A percentile compares a stretch with the other conserved stretches of the same genome.
phyloP scores from a whole-genome alignment of 1,140 invertebrate species.

The Drosophila santomea region DNA sequence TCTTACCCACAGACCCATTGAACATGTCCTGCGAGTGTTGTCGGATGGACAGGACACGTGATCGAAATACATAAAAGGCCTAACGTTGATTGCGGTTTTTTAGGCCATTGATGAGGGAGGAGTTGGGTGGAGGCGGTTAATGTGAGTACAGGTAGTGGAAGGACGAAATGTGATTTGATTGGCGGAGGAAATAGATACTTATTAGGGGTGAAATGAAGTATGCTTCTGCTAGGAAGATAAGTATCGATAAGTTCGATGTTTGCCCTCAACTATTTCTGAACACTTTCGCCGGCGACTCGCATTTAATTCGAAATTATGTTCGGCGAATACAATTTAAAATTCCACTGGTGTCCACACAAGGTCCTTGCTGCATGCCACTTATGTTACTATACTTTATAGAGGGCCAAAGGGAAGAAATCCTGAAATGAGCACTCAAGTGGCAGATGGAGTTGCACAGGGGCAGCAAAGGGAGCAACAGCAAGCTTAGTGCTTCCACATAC shows the following conservation, averaged over 20 bases:
- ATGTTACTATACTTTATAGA: constrained; percentile 11
- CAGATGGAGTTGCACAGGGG: constrained; percentile 35
- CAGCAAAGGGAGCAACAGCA: constrained; percentile 30
- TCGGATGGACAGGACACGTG: constrained; percentile 47
- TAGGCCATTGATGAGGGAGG: constrained; percentile 19
- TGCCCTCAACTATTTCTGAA: constrained; percentile 2
- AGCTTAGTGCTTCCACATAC: constrained; percentile 25
- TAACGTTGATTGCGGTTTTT: constrained; percentile 73
- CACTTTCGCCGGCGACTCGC: constrained; percentile 39
- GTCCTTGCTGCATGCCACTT: constrained; percentile 13
- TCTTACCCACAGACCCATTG: constrained; percentile 45
- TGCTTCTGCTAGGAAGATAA: constrained; percentile 6
- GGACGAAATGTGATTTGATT: constrained; percentile 30
- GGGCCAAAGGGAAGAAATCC: constrained; percentile 58
- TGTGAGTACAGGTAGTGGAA: constrained; percentile 13
- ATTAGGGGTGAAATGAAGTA: constrained; percentile 6
- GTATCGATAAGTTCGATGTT: constrained; percentile 5
- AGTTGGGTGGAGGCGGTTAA: background rate
- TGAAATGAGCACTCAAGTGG: constrained; percentile 80
- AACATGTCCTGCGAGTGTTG: constrained; percentile 13
- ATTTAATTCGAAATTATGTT: constrained; percentile 77
- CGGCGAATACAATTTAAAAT: constrained; percentile 76
- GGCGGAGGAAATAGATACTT: background rate
- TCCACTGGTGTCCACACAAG: constrained; percentile 64
- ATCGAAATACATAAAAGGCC: constrained; percentile 69